Evolutionary conservation across 2,888 invertebrate genomes (phyloP), one percentile per base, ranked within the genome.

Genomic region (Drosophila nr. perissopoda): DNA sequence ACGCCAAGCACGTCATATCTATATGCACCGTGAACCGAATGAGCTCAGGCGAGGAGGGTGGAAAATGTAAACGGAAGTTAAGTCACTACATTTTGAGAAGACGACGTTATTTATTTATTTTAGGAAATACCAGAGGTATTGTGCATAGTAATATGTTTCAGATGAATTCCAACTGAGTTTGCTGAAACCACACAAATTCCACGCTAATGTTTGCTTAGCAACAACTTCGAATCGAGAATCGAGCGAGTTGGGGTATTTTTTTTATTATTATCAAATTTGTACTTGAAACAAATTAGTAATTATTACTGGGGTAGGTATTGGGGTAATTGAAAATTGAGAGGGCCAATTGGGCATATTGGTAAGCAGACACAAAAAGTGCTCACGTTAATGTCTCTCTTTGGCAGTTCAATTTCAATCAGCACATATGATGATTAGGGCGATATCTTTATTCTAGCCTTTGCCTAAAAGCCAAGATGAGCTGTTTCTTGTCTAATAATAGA

Each of bases 31-130:
- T 5, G 16, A 25, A 8, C 25, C 4, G 21, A 13, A 8, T 11
- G 40, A 21, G 5, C 4, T 5, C 18, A n/a, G 31, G 2, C 13
- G 36, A 7, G 4, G 36, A 13, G 4, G 11, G 6, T 5, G 5
- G 21, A 42, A 21, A 5, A 21, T 4, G 21, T 11, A 42, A 86
- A 58, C 83, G 83, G 83, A 89, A 84, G 75, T 74, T 57, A 73
- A 54, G 59, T 66, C 70, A 69, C 67, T 78, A 75, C 63, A 69
- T 63, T 71, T 63, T 66, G 36, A 58, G 54, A 38, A 65, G 21
- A 46, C n/a, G 70, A 21, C 4, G 46, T 1, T 46, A 27, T 27
- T 36, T 57, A 60, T 54, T 71, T 51, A 51, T 40, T 59, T 38
- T n/a, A 16, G 36, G 49, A n/a, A 49, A 57, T 40, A 21, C 42